These are phyloP conservation scores for Meloidogyne exigua DNA, from an alignment of 1,140 invertebrate species.

Conservation along the genomic window DNA sequence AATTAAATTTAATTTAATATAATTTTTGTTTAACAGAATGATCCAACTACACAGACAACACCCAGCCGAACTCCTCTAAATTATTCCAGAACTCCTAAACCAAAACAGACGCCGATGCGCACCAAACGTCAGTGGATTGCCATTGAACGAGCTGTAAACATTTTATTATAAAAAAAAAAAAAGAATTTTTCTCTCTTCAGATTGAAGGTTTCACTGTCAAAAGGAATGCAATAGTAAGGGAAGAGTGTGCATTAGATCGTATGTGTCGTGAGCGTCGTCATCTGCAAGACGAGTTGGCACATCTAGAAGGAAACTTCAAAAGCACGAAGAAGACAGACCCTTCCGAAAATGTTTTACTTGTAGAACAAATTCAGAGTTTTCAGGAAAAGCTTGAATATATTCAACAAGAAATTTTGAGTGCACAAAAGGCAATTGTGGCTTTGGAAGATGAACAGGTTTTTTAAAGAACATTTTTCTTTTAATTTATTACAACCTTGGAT, in stretches of 20 bases:
- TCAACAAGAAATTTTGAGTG: neutral
- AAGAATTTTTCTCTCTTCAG: neutral
- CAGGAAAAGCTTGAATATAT: slow-evolving; percentile 3
- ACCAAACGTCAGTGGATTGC: slow-evolving; percentile 8
- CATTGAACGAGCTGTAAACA: neutral
- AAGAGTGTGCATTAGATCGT: neutral
- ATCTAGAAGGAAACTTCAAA: neutral
- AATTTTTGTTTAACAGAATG: neutral
- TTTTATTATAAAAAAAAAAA: neutral
- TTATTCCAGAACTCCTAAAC: neutral
- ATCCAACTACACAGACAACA: neutral
- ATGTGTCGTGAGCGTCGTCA: neutral
- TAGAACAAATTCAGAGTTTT: neutral
- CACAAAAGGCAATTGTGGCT: slow-evolving; percentile 2
- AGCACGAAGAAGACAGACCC: neutral
- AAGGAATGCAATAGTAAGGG: neutral
- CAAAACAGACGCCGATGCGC: neutral
- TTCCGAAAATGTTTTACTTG: neutral
- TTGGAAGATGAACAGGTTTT: slow-evolving; percentile 7
- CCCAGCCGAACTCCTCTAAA: neutral
- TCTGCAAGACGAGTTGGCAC: neutral
- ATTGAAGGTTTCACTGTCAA: neutral
- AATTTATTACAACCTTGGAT: neutral
- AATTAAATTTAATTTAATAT: neutral
- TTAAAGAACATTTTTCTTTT: neutral